These are phyloP conservation scores for Melipona quadrifasciata DNA, from an alignment of 1,140 invertebrate genomes.

Conservation along the genomic window DNA sequence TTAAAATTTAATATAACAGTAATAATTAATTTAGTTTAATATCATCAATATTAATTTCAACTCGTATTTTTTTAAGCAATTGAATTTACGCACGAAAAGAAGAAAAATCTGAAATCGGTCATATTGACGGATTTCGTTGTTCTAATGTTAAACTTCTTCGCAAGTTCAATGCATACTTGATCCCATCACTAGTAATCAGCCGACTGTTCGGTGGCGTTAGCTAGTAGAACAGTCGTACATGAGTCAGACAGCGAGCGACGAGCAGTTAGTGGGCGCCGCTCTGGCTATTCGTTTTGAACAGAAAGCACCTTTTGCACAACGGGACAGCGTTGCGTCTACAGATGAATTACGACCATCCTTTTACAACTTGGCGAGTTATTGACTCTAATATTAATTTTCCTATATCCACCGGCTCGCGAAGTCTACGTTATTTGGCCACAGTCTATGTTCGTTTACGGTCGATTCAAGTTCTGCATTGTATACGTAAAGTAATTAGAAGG, in stretches of 20 bases:
- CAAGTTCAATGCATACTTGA: too few species aligned
- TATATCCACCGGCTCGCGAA: neutral
- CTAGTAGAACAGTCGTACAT: neutral
- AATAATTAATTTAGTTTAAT: too few species aligned
- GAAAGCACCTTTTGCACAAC: neutral
- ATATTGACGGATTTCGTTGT: too few species aligned
- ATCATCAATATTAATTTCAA: too few species aligned
- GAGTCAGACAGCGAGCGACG: neutral
- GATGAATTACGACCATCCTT: neutral
- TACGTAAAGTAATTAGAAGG: neutral
- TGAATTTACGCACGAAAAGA: too few species aligned
- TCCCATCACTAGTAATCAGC: too few species aligned
- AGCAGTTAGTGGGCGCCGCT: neutral
- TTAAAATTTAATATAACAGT: too few species aligned
- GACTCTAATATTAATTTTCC: constrained; percentile 1
- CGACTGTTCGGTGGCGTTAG: neutral
- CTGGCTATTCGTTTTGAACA: neutral
- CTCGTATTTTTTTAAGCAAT: too few species aligned
- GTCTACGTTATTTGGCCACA: neutral
- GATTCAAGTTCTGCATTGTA: neutral
- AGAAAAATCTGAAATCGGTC: too few species aligned
- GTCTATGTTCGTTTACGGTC: neutral
- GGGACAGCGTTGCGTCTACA: neutral
- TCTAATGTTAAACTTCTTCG: too few species aligned
- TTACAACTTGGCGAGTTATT: neutral